Base-by-base conservation (phyloP, 1,140 invertebrate genomes). In the Calephelis nemesis region DNA sequence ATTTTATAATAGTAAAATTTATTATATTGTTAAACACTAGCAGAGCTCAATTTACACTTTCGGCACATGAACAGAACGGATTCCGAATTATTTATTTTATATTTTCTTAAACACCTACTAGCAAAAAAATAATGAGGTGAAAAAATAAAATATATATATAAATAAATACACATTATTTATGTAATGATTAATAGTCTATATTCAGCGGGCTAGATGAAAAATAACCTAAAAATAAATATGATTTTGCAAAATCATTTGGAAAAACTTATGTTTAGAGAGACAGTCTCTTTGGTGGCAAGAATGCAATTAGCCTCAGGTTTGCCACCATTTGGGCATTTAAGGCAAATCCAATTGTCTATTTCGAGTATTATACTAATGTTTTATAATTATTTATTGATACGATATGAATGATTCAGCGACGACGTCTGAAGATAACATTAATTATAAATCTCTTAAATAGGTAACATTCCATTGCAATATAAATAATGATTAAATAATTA, bases 361-460 rank as follows among this genome's bases (percentile, higher is more conserved):
- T 58, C 52, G 52, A 58, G 52, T 58, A 58, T 58, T 58, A 58
- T 58, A 11, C 52, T 58, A 52, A 52, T 52, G 15, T 58, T 58
- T 15, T 10, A 58, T 58, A 13, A 45, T 45, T 45, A 45, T 7
- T 45, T 45, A 45, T 45, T 9, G 6, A 45, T 45, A 30, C 42
- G 7, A 7, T 45, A 45, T 45, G 1, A 45, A 9, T 45, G 42
- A 54, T 30, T 12, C 52, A 58, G 52, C 15, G 30, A 62, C 48
- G 63, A 65, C 68, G 71, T 73, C 71, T 54, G 71, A 73, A 73
- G 68, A 66, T 39, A 65, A 67, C 64, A 69, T 62, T 63, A 45
- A 63, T 39, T 30, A 69, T 74, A 69, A 74, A 74, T 69, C 67
- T 74, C 65, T 71, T 48, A 69, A 67, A 64, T 62, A 42, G 73